Evolutionary conservation across 2,888 invertebrate species (phyloP).

Genomic region (Eumerus sabulonum): DNA sequence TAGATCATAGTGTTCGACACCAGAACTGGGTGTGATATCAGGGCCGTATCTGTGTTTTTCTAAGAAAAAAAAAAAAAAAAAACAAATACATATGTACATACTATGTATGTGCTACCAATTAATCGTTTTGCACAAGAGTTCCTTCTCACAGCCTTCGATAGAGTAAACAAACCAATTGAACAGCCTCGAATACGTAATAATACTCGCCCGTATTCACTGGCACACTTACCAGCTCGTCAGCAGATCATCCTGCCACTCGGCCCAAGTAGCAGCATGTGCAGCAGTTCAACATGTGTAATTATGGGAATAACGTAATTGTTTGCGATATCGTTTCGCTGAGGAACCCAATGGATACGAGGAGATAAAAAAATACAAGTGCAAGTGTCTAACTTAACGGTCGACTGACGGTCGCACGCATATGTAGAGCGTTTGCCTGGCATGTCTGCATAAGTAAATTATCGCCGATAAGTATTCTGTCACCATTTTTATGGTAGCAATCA

Average conservation of each 20-base stretch:
- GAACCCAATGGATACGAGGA: conserved; percentile 18
- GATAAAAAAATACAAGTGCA: conserved; percentile 30
- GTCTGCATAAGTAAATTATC: conserved; percentile 18
- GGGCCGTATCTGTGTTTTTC: too few species aligned
- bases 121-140: too few species aligned
- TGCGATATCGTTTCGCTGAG: conserved; percentile 29
- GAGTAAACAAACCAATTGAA: conserved; percentile 49
- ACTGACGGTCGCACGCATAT: too few species aligned
- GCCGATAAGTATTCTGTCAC: conserved; percentile 32
- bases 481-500: conserved; percentile 51
- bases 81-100: too few species aligned
- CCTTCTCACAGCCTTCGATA: not conserved
- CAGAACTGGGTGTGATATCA: too few species aligned
- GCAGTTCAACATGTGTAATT: conserved; percentile 42
- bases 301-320: conserved; percentile 28
- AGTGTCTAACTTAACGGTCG: conserved; percentile 1
- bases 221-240: not conserved
- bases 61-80: too few species aligned
- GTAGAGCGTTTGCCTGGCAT: not conserved
- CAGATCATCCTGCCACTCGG: conserved; percentile 17
- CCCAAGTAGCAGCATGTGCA: conserved; percentile 5
- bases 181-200: conserved; percentile 36
- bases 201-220: not conserved
- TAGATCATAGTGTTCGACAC: too few species aligned
- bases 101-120: too few species aligned